Conservation (phyloP, 2,888 invertebrate species). For the Phrixothrix hirtus region DNA sequence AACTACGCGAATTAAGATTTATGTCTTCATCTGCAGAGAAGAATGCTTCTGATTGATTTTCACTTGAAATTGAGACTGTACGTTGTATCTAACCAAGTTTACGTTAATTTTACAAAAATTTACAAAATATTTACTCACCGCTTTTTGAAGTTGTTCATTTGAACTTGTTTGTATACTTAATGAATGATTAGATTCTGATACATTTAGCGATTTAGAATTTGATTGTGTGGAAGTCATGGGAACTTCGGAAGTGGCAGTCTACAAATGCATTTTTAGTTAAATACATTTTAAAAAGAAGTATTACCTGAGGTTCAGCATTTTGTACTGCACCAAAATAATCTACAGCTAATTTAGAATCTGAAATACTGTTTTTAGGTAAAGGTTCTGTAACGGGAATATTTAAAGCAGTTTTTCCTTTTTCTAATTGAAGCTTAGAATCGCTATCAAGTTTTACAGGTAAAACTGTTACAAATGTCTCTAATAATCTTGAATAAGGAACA, state of each 20-base stretch:
- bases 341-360: constrained; percentile 82
- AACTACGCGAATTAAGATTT: constrained; percentile 66
- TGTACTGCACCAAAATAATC: constrained; percentile 66
- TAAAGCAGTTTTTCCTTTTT: constrained; percentile 52
- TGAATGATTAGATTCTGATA: constrained; percentile 71
- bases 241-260: no score
- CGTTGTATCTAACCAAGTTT: constrained; percentile 64
- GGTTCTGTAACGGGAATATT: constrained; percentile 57
- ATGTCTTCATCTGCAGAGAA: constrained; percentile 93
- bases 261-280: no score
- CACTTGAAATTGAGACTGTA: constrained; percentile 85
- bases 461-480: constrained; percentile 66
- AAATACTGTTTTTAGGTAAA: constrained; percentile 79
- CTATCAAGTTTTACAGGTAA: constrained; percentile 66
- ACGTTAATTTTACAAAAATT: no score
- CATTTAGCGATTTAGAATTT: constrained; percentile 60
- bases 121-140: constrained; percentile 51
- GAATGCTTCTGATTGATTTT: constrained; percentile 89
- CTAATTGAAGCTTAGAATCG: constrained; percentile 69
- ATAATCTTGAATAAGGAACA: constrained; percentile 79
- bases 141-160: constrained; percentile 64
- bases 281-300: no score
- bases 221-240: constrained; percentile 53
- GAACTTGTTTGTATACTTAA: constrained; percentile 63
- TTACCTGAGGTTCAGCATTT: constrained; percentile 35